Conservation (phyloP, 2,888 invertebrate genomes). For the Perdita meconis region DNA sequence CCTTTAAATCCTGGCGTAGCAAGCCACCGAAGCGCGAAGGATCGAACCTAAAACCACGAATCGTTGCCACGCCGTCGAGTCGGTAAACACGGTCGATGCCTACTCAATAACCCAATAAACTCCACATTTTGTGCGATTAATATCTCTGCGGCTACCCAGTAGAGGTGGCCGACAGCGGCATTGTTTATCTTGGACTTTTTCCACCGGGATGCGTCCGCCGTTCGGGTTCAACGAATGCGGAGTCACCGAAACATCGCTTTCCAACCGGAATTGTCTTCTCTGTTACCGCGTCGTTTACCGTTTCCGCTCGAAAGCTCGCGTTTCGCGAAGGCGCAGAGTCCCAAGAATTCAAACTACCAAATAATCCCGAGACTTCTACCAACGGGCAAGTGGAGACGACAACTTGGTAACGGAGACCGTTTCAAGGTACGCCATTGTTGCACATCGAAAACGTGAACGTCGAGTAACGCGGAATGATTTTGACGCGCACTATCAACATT, state of each 20-base stretch:
- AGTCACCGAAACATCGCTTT: not conserved
- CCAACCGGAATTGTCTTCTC: constrained; percentile 7
- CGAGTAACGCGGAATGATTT: constrained; percentile 22
- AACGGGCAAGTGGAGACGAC: not conserved
- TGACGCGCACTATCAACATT: constrained; percentile 19
- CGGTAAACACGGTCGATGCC: constrained; percentile 11
- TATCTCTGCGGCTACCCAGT: not conserved
- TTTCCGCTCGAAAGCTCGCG: not conserved
- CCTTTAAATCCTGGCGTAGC: not conserved
- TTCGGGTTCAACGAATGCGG: not conserved
- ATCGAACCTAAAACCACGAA: constrained; percentile 10
- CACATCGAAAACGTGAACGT: no score
- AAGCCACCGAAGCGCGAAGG: not conserved
- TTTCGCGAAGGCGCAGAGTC: not conserved
- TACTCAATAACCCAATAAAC: constrained; percentile 31
- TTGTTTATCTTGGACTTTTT: constrained; percentile 45
- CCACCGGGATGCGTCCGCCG: constrained; percentile 5
- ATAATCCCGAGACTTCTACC: not conserved
- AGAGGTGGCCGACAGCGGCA: not conserved
- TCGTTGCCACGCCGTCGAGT: constrained; percentile 21
- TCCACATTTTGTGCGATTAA: not conserved
- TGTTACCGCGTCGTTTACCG: not conserved
- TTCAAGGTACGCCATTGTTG: no score
- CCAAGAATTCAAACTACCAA: not conserved
- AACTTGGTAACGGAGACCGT: not conserved